A percentile compares a stretch with the other conserved stretches of the same genome.
These are phyloP conservation scores for Cryptoblepharus egeriae DNA, from an alignment of 2,797 vertebrate species.

Conservation along the genomic window DNA sequence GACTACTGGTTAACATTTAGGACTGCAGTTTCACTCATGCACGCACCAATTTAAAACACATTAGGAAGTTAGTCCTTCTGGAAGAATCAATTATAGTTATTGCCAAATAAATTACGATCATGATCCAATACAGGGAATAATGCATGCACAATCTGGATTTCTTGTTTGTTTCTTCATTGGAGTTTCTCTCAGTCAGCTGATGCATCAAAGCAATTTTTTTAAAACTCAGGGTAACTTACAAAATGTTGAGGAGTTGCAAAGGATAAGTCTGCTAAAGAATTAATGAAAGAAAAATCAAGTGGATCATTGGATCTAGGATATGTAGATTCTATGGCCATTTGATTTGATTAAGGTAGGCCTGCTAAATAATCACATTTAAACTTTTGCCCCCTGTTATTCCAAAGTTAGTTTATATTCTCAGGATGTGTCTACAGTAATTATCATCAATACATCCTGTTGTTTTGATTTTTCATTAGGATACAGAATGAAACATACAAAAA, in stretches of 20 bases:
- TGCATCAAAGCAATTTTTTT: background rate
- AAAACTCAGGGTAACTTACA: background rate
- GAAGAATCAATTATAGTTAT: no score
- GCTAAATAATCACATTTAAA: conserved; percentile 8
- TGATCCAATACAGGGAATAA: background rate
- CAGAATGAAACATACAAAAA: background rate
- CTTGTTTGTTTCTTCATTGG: background rate
- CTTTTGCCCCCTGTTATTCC: background rate
- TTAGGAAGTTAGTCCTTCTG: background rate
- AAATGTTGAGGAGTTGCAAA: no score
- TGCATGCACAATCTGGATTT: background rate
- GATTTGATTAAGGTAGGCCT: background rate
- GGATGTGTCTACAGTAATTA: background rate
- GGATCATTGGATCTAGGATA: background rate
- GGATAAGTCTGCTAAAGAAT: background rate
- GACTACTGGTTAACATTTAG: background rate
- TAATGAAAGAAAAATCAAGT: background rate
- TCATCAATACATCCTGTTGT: background rate
- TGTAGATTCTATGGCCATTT: background rate
- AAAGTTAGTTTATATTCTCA: background rate
- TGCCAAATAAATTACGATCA: background rate
- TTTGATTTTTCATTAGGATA: background rate
- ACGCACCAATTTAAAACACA: background rate
- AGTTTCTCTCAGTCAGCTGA: background rate
- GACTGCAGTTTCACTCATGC: background rate